phyloP scores from a whole-genome alignment of 1,140 invertebrate species.

The Mycetomoellerius zeteki region DNA sequence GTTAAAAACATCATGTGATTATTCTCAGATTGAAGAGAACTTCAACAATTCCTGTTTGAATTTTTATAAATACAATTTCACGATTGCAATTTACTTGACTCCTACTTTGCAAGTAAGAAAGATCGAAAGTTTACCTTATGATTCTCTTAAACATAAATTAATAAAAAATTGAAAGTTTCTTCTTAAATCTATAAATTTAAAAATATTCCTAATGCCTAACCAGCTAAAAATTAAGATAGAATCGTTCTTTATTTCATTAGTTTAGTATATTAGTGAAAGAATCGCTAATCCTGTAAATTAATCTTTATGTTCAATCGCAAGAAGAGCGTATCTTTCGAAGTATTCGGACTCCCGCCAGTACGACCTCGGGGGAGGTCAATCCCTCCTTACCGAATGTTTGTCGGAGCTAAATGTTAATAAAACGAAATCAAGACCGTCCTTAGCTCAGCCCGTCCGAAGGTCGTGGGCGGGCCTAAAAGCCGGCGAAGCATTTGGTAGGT shows the following conservation, averaged over 20 bases:
- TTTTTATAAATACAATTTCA: neutral
- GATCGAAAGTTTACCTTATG: neutral
- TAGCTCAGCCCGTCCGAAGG: slow-evolving; percentile 67
- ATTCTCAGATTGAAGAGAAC: neutral
- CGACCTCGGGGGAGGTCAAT: slow-evolving; percentile 70
- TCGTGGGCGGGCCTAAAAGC: slow-evolving; percentile 72
- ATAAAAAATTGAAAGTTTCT: neutral
- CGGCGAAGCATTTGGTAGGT: slow-evolving; percentile 69
- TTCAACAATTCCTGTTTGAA: neutral
- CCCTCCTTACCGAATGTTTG: slow-evolving; percentile 71
- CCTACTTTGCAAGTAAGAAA: neutral
- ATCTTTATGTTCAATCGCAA: neutral
- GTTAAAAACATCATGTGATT: too few relatives aligned
- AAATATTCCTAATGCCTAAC: neutral
- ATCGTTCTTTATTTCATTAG: neutral
- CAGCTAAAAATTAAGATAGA: neutral
- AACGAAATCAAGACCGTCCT: slow-evolving; percentile 69
- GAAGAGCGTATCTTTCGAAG: slow-evolving; percentile 7
- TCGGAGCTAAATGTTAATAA: slow-evolving; percentile 70
- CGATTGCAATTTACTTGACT: neutral
- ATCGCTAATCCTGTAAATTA: neutral
- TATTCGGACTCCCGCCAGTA: neutral
- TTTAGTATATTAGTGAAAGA: neutral
- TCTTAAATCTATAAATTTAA: neutral
- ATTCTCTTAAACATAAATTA: neutral